Conservation (phyloP, 1,140 invertebrate species). For the Plodia interpunctella region DNA sequence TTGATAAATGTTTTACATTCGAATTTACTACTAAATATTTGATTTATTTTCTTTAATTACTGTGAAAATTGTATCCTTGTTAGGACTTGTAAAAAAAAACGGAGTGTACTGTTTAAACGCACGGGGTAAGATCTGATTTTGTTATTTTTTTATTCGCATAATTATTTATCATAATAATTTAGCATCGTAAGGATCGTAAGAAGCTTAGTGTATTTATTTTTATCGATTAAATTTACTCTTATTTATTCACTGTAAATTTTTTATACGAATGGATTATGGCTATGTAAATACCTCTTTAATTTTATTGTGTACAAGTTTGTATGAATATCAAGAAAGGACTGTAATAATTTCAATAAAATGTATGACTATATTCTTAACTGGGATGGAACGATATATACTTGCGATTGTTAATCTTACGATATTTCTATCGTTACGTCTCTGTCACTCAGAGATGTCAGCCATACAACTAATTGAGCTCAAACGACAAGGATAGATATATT, state of each 20-base stretch:
- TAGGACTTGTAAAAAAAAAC: no score
- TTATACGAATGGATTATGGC: constrained; percentile 57
- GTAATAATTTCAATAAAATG: neutral
- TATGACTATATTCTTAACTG: neutral
- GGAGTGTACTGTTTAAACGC: no score
- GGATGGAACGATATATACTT: neutral
- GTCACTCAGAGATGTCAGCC: no score
- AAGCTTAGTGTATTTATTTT: constrained; percentile 67
- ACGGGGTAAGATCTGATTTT: constrained; percentile 29
- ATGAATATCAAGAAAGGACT: neutral
- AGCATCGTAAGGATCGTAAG: constrained; percentile 39
- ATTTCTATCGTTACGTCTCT: no score
- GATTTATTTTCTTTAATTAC: no score
- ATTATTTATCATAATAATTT: constrained; percentile 68
- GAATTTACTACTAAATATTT: no score
- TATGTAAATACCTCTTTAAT: constrained; percentile 66
- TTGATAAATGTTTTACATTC: no score
- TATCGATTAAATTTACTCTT: constrained; percentile 42
- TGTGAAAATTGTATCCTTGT: no score
- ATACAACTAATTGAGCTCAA: no score
- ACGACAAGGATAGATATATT: no score
- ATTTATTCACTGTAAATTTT: constrained; percentile 68
- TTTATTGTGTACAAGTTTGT: constrained; percentile 5
- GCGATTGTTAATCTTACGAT: no score
- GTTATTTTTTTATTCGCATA: constrained; percentile 38